Conservation (phyloP, 2,797 vertebrate genomes). For the Smutsia temminckii region DNA sequence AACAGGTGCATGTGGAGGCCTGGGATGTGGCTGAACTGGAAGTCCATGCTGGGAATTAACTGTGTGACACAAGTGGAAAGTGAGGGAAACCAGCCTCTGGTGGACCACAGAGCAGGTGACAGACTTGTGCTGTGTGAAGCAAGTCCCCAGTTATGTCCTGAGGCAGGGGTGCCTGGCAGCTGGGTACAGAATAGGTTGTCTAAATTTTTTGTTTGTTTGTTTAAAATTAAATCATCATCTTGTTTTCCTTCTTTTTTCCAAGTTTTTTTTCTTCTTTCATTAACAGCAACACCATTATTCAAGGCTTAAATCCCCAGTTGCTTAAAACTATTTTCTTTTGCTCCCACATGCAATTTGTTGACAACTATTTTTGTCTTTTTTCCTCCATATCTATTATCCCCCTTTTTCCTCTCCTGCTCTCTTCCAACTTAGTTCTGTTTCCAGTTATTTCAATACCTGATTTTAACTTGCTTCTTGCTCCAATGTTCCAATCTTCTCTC, state of each 20-base stretch:
- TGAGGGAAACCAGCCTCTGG: neutral
- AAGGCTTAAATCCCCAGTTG: neutral
- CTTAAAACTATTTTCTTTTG: neutral
- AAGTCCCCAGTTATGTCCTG: neutral
- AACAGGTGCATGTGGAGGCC: rapidly evolving
- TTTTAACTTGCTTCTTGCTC: neutral
- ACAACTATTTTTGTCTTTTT: neutral
- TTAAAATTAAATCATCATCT: neutral
- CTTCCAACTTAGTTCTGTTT: neutral
- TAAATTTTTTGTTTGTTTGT: constrained; percentile 21
- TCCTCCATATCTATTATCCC: neutral
- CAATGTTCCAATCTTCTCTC: neutral
- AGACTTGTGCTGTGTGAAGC: neutral
- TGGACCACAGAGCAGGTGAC: neutral
- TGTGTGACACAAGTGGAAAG: neutral
- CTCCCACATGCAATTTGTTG: neutral
- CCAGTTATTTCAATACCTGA: neutral
- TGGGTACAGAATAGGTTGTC: neutral
- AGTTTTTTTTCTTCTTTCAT: neutral
- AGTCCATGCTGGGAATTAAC: neutral
- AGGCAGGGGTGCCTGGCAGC: neutral
- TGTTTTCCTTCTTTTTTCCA: neutral
- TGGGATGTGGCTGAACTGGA: neutral
- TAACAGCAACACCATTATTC: neutral
- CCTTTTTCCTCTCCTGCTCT: neutral